These are phyloP conservation scores for Microctenopoma stevenorrisi DNA, from an alignment of 2,797 vertebrate genomes.

Conservation along the genomic window DNA sequence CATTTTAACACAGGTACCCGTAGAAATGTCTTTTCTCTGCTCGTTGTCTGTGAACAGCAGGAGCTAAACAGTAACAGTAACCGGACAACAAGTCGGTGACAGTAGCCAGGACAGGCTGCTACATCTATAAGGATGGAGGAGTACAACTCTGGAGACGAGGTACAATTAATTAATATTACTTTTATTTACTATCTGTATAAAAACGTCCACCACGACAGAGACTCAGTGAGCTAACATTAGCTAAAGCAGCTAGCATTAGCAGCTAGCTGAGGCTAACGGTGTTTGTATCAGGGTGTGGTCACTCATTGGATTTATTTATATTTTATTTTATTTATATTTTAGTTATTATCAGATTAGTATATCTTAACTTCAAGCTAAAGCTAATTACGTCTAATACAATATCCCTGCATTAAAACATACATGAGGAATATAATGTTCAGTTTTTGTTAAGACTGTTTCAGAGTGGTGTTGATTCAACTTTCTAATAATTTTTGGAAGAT, in stretches of 20 bases:
- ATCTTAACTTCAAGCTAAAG: too few species aligned
- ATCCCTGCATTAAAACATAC: too few species aligned
- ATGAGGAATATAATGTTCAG: too few species aligned
- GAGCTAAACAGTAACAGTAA: slow-evolving; percentile 39
- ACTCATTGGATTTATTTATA: not conserved
- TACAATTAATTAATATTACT: slow-evolving; percentile 20
- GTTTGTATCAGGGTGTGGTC: slow-evolving; percentile 50
- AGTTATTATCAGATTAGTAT: not conserved
- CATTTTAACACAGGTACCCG: rapidly evolving
- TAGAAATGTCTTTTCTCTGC: not conserved
- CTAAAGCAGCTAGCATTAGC: slow-evolving; percentile 8
- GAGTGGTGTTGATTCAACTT: too few species aligned
- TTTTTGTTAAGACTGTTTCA: too few species aligned
- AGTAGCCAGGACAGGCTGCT: too few species aligned
- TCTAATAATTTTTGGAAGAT: too few species aligned
- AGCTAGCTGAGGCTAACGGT: slow-evolving; percentile 15
- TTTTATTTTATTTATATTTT: not conserved
- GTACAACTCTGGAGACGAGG: slow-evolving; percentile 83
- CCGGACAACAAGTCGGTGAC: not conserved
- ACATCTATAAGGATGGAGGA: slow-evolving; percentile 78
- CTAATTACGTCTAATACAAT: too few species aligned
- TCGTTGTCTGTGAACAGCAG: slow-evolving; percentile 24
- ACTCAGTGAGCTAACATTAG: not conserved
- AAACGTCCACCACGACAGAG: not conserved
- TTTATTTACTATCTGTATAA: rapidly evolving